Conservation (phyloP, 2,888 invertebrate species). For the Parnassius smintheus region DNA sequence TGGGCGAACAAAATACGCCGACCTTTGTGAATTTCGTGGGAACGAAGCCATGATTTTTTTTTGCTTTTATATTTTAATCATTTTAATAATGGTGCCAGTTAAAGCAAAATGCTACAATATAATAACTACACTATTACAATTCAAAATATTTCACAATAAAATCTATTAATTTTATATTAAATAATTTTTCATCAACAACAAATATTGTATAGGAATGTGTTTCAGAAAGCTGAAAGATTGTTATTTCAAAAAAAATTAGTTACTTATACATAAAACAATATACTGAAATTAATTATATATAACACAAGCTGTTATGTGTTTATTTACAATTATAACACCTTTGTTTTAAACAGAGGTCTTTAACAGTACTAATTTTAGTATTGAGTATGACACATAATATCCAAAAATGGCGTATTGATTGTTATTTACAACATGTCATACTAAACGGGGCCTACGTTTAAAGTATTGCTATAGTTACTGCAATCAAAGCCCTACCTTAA, state of each 20-base stretch:
- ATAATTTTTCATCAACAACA: conserved; percentile 33
- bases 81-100: conserved; percentile 13
- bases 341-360: conserved; percentile 4
- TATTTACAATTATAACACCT: conserved; percentile 14
- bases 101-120: conserved; percentile 19
- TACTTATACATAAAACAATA: conserved; percentile 7
- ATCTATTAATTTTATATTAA: conserved; percentile 33
- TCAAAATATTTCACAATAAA: conserved; percentile 30
- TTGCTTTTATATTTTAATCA: conserved; percentile 19
- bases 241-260: conserved; percentile 10
- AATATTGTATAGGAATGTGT: conserved; percentile 39
- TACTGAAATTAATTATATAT: conserved; percentile 2
- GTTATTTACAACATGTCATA: conserved; percentile 39
- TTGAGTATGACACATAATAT: conserved; percentile 26
- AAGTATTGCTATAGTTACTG: conserved; percentile 33
- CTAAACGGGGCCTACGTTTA: conserved; percentile 32
- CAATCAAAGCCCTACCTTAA: conserved; percentile 32
- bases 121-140: conserved; percentile 18
- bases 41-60: too few relatives aligned
- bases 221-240: conserved; percentile 26
- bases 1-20: too few relatives aligned
- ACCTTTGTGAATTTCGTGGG: too few relatives aligned
- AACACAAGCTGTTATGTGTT: background rate
- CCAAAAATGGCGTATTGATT: conserved; percentile 27
- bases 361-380: conserved; percentile 13